Base-by-base conservation (phyloP, 2,797 vertebrate genomes). In the Ceyx erithaca region DNA sequence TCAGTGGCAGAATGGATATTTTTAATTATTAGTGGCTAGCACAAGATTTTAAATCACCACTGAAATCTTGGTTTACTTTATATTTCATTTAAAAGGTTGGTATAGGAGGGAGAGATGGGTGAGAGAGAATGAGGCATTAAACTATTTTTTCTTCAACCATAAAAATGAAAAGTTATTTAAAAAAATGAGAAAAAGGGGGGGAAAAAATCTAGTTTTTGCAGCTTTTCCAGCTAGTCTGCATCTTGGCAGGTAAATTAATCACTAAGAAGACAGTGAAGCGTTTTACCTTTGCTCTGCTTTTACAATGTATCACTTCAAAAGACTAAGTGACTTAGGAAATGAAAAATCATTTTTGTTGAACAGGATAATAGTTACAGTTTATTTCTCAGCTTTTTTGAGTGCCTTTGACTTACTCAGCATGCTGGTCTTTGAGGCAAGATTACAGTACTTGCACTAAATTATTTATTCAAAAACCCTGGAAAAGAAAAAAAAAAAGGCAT, bases 211-310 rank as follows among this genome's bases (percentile, higher is more conserved):
- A 37, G 45, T 21, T 71, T 91, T 85, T 86, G 52, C n/a, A 64
- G 76, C 66, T 94, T 80, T 96, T 92, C 58, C 51, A 77, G 75
- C 26, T 83, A 77, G n/a, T 48, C 54, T 84, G 16, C 41, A 26
- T 66, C 46, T 85, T 83, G 51, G 43, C 62, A 68, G 23, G 26
- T 51, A 58, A 52, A 55, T 79, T 79, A 31, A 31, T 73, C 33
- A 61, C 20, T 55, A 69, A 63, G 33, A 72, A 54, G 62, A 75
- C 33, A 25, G 5, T 43, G 40, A 45, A 84, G 73, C 71, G 19
- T 82, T 80, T 88, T 89, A 49, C 58, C 35, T 87, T 94, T 87
- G 10, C 54, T 84, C 61, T 88, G 41, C 35, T 80, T 78, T 92
- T 69, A 41, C 1, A 1, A 37, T 7, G 0, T 31, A 48, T 46